Conservation (phyloP, 2,888 invertebrate species). For the Balanococcus diminutus region DNA sequence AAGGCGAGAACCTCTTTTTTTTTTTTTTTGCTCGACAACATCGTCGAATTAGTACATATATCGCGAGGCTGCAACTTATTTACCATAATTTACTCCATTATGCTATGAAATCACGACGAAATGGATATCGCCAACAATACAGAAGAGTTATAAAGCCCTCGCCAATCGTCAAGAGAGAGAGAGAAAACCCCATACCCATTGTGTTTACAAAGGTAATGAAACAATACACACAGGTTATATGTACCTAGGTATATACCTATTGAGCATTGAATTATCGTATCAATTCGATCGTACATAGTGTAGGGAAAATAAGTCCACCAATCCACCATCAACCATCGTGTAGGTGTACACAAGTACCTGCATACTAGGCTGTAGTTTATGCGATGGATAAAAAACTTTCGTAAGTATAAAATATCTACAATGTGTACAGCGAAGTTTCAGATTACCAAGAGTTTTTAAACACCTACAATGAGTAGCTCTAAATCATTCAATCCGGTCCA, state of each 20-base stretch:
- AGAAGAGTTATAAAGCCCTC: background rate
- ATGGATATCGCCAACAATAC: background rate
- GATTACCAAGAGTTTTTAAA: background rate
- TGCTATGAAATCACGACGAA: background rate
- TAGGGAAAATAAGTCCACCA: too few species aligned
- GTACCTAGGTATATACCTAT: too few species aligned
- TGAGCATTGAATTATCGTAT: background rate
- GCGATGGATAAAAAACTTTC: background rate
- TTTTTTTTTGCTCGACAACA: background rate
- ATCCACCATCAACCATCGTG: background rate
- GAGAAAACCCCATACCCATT: background rate
- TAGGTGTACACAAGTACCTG: background rate
- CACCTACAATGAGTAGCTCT: constrained; percentile 4
- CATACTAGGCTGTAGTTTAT: background rate
- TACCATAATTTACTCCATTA: background rate
- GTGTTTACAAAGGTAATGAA: background rate
- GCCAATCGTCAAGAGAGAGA: too few species aligned
- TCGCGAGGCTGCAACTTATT: background rate
- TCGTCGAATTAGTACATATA: background rate
- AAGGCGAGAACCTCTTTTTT: background rate
- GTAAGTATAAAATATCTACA: background rate
- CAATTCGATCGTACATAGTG: too few species aligned
- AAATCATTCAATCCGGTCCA: background rate
- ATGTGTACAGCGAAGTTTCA: background rate
- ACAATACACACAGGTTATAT: too few species aligned